Base-by-base conservation (phyloP, 2,797 vertebrate genomes). In the Platyrinchus mystaceus region DNA sequence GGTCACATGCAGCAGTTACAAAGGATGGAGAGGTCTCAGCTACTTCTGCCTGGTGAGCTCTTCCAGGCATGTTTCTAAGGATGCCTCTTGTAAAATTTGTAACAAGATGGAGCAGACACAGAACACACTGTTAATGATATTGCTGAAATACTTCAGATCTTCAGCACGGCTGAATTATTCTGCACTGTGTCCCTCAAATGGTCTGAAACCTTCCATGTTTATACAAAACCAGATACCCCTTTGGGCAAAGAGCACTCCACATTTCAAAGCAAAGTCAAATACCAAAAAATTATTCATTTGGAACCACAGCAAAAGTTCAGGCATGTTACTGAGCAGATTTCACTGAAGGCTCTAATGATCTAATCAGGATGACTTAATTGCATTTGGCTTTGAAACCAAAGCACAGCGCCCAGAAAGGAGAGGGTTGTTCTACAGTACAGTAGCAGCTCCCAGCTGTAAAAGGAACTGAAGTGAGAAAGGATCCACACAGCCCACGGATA, bases 231-330 rank as follows among this genome's bases (percentile, higher is more conserved):
- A 96, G 92, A 86, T 88, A 93, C 30, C 63, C 79, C 94, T 95
- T 90, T 6, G 7, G 96, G 94, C 94, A 95, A 93, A 78, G 79
- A 93, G 73, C 1, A 3, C 85, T 93, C 85, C 67, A 67, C 66
- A 79, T 96, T 96, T 96, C 95, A 97, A 97, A 96, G 92, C 74
- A 34, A 93, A 96, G 84, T 88, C 94, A 96, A 95, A 96, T 96
- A 95, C 92, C 94, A 87, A 96, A 93, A 93, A 94, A 63, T 74
- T 95, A 96, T 96, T 96, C 92, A 91, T 81, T 94, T 93, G 91
- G 85, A 96, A 91, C 89, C 87, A 88, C 80, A 81, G 66, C 1
- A 41, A 87, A 88, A 96, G 95, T 94, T 94, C 89, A 96, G 94
- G 89, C 96, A 81, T 95, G 92, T 93, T 94, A 84, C 76, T 81